Percentiles rank a stretch among this genome's conserved stretches.
These are phyloP conservation scores for Malurus melanocephalus DNA, from an alignment of 2,113 vertebrate species.

Conservation along the genomic window DNA sequence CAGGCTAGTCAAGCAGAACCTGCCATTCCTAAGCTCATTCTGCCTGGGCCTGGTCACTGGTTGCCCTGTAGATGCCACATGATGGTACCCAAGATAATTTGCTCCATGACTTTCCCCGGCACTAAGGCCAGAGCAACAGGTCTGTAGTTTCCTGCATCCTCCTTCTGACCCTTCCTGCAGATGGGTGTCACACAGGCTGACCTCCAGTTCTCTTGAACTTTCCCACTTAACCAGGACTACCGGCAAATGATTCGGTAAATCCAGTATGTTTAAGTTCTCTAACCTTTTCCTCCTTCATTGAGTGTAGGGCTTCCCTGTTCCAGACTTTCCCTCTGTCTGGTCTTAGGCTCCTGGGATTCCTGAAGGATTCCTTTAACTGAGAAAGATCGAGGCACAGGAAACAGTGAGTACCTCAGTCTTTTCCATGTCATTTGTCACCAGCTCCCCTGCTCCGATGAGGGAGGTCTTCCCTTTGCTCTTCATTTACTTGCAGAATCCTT, in stretches of 20 bases:
- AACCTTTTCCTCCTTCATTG: not conserved
- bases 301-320: not conserved
- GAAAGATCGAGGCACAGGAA: not conserved
- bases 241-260: not conserved
- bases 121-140: not conserved
- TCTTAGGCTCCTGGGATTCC: not conserved
- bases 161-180: not conserved
- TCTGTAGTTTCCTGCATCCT: not conserved
- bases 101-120: not conserved
- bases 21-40: not conserved
- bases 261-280: not conserved
- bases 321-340: not conserved
- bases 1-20: not conserved
- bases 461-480: not conserved
- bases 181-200: not conserved
- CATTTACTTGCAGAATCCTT: not conserved
- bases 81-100: not conserved
- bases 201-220: not conserved
- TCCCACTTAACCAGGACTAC: not conserved
- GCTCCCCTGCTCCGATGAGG: not conserved
- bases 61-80: not conserved
- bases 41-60: not conserved
- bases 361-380: not conserved
- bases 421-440: not conserved
- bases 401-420: not conserved